Base-by-base conservation (phyloP, 2,113 vertebrate genomes). In the Syrmaticus mikado region DNA sequence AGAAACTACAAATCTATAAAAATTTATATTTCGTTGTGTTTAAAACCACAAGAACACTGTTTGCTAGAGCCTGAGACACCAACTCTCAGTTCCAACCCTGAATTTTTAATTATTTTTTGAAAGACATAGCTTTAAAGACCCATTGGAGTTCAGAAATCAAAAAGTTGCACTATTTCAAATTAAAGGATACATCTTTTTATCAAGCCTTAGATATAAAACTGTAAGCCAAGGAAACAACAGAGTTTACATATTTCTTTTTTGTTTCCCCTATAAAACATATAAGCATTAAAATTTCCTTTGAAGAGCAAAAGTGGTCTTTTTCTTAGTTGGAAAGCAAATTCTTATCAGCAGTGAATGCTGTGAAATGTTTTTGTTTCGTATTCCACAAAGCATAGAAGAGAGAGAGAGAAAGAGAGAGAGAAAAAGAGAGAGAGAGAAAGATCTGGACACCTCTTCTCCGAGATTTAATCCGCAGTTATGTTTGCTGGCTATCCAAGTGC, bases 291-390 rank as follows among this genome's bases (percentile, higher is more conserved):
- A 97, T 95, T 97, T 94, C 95, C 97, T 96, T 98, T 98, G 97
- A 98, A 98, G 97, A 98, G 97, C 97, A 97, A 97, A 97, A 97
- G 97, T 97, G 97, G 98, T 98, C 98, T 98, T 98, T 98, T 93
- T 98, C 97, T 98, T 98, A 92, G 95, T 97, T 98, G 98, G 98
- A 98, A 98, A 98, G 98, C 97, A 98, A 98, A 98, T 98, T 97
- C 96, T 94, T 97, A 97, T 96, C 97, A 97, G 97, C 97, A 96
- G 96, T 96, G 97, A 97, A 97, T 94, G 97, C 97, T 97, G 91
- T 91, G 93, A 97, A 96, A 89, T 93, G 90, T 94, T 98, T 98
- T 96, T 96, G 96, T 97, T 98, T 98, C n/a, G 72, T 97, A 96
- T 92, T 98, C 98, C 97, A 97, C 98, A 98, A 98, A 98, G 97